Conservation (phyloP, 92 coral and sea anemone genomes). For the Chrysogorgia sp. region DNA sequence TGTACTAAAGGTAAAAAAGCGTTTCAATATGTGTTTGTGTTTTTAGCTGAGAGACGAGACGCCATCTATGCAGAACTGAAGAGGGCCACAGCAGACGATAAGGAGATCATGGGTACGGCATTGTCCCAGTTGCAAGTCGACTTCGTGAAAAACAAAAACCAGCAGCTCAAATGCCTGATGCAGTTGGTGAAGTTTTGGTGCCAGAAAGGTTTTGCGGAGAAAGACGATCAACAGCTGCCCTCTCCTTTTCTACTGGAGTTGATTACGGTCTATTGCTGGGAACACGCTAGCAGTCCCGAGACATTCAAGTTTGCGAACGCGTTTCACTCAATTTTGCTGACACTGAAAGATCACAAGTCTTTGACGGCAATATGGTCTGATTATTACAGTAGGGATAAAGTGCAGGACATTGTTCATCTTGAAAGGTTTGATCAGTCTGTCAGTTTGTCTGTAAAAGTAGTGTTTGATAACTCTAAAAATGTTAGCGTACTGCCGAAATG, state of each 20-base stretch:
- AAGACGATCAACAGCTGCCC: constrained; percentile 31
- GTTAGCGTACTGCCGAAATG: no score
- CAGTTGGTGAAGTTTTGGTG: constrained; percentile 36
- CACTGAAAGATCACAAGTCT: constrained; percentile 30
- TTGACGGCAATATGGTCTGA: constrained; percentile 27
- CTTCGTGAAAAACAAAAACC: constrained; percentile 7
- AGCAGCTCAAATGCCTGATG: constrained; percentile 35
- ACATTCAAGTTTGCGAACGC: constrained; percentile 44
- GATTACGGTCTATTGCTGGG: constrained; percentile 26
- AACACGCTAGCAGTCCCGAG: constrained; percentile 42
- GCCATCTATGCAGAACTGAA: constrained; percentile 7
- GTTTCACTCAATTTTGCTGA: constrained; percentile 26
- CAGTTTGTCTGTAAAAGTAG: not conserved
- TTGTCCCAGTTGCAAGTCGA: constrained; percentile 38
- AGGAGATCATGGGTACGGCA: constrained; percentile 17
- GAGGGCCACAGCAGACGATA: constrained; percentile 3
- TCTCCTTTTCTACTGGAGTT: constrained; percentile 35
- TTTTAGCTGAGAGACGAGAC: constrained; percentile 6
- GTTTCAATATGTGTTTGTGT: not conserved
- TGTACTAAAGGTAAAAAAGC: not conserved
- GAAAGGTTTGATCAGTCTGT: constrained; percentile 19
- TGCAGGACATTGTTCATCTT: not conserved
- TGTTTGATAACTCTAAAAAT: no score
- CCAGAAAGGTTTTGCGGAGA: constrained; percentile 38
- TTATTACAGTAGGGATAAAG: constrained; percentile 25